Evolutionary conservation across 2,888 invertebrate species (phyloP).

Genomic region (Thelaira solivaga): DNA sequence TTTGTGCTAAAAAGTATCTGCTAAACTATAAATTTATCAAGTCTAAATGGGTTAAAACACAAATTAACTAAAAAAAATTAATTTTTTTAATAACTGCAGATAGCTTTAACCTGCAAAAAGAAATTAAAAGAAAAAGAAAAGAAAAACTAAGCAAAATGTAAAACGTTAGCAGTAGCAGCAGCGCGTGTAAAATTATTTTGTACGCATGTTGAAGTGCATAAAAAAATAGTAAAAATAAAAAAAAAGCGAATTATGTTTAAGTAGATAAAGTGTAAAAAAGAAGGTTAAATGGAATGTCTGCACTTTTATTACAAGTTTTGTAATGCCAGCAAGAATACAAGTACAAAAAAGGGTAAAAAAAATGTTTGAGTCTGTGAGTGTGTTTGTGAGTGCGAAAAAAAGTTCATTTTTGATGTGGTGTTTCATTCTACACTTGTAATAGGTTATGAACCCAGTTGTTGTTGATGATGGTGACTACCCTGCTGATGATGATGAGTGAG

Average conservation of each 20-base stretch:
- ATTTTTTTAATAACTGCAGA: background rate
- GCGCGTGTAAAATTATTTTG: constrained; percentile 47
- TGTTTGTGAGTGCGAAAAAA: background rate
- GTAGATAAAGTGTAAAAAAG: constrained; percentile 24
- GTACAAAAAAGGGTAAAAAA: constrained; percentile 1
- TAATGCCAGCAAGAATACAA: background rate
- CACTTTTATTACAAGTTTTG: constrained; percentile 20
- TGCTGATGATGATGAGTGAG: too few species aligned
- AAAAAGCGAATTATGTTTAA: constrained; percentile 38
- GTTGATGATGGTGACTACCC: background rate
- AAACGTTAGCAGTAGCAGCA: constrained; percentile 1
- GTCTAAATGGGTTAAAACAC: constrained; percentile 13
- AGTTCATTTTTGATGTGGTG: constrained; percentile 6
- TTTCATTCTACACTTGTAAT: too few species aligned
- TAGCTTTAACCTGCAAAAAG: background rate
- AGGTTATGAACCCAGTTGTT: constrained; percentile 29
- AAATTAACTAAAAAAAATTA: constrained; percentile 12
- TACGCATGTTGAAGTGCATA: constrained; percentile 14
- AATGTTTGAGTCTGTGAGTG: background rate
- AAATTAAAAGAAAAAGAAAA: background rate
- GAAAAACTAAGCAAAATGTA: background rate
- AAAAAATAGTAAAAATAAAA: background rate
- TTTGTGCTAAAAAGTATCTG: background rate
- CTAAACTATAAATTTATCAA: constrained; percentile 14
- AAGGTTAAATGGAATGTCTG: constrained; percentile 50